A percentile compares a stretch with the other conserved stretches of the same genome.
phyloP scores from a whole-genome alignment of 2,888 invertebrate genomes.

The Podabrus alpinus region DNA sequence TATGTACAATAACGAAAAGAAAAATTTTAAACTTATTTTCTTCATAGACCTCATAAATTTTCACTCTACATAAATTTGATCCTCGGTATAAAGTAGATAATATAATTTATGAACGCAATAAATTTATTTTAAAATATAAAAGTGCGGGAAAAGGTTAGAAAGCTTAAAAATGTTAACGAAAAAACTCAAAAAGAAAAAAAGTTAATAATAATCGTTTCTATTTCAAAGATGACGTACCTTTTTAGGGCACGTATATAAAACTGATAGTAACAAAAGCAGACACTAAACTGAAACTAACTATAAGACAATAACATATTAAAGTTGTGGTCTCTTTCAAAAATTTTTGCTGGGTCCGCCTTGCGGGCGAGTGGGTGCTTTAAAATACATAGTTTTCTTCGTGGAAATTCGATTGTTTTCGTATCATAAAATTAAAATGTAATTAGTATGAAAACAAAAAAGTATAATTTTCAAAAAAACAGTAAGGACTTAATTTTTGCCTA shows the following conservation, averaged over 20 bases:
- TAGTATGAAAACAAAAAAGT: not conserved
- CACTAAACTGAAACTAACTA: conserved; percentile 25
- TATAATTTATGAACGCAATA: not conserved
- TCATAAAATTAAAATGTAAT: not conserved
- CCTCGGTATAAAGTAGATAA: not conserved
- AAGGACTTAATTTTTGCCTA: not conserved
- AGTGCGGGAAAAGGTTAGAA: not conserved
- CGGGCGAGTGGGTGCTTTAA: conserved; percentile 46
- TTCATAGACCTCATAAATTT: not conserved
- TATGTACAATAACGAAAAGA: not conserved
- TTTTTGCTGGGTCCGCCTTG: conserved; percentile 26
- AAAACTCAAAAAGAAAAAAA: not conserved
- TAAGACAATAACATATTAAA: conserved; percentile 50
- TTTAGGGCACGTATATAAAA: conserved; percentile 9
- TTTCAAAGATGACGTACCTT: conserved; percentile 8
- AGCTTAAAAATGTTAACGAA: not conserved
- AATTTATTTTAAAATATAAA: not conserved
- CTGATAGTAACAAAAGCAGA: conserved; percentile 6
- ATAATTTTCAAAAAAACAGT: not conserved
- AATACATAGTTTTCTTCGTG: conserved; percentile 45
- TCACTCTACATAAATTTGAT: not conserved
- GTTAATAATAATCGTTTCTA: not conserved
- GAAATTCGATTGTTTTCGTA: conserved; percentile 47
- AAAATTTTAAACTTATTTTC: not conserved
- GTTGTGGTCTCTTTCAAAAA: conserved; percentile 45